These are phyloP conservation scores for Sebastiscus tertius DNA, from an alignment of 2,797 vertebrate genomes.

Conservation along the genomic window DNA sequence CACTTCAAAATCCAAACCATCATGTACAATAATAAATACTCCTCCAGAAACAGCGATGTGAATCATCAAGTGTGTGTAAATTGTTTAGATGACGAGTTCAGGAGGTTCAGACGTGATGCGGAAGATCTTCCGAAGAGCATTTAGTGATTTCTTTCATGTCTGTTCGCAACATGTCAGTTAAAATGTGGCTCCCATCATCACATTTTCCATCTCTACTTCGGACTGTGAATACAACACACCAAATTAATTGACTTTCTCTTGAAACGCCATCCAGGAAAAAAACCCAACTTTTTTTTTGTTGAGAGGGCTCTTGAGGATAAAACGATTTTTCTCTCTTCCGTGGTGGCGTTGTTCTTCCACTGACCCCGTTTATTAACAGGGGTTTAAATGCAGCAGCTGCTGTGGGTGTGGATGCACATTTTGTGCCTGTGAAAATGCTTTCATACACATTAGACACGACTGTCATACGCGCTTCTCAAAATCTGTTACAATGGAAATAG, in stretches of 20 bases:
- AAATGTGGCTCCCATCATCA: not conserved
- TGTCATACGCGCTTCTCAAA: not conserved
- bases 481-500: constrained; percentile 32
- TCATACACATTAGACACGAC: constrained; percentile 5
- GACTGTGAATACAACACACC: not conserved
- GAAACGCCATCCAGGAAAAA: not conserved
- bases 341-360: constrained; percentile 3
- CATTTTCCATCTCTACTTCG: constrained; percentile 9
- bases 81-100: constrained; percentile 10
- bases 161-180: not conserved
- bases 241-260: constrained; percentile 7
- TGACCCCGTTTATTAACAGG: constrained; percentile 44
- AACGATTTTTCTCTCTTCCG: not conserved
- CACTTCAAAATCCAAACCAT: not conserved
- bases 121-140: not conserved
- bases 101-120: not conserved
- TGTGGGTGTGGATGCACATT: constrained; percentile 8
- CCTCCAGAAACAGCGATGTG: not conserved
- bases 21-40: not conserved
- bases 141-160: not conserved
- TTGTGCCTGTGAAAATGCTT: constrained; percentile 16
- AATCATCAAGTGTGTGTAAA: not conserved
- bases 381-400: constrained; percentile 13
- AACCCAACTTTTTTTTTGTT: not conserved
- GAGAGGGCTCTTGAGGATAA: constrained; percentile 16